These are phyloP conservation scores for Drosophila mauritiana DNA, from an alignment of 1,140 invertebrate species.

Conservation along the genomic window DNA sequence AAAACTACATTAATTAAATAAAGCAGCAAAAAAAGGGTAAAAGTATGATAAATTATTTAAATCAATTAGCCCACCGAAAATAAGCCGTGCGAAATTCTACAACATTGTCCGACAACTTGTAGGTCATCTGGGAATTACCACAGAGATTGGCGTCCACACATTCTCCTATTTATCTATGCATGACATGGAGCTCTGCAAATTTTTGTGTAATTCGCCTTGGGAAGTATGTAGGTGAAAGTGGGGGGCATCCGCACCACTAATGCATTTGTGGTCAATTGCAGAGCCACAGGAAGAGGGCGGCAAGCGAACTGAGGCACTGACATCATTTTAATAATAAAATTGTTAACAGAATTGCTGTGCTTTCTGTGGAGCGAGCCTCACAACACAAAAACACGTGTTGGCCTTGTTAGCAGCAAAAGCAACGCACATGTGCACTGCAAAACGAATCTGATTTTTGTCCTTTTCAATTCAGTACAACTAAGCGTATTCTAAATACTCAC, in stretches of 20 bases:
- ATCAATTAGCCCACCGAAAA: constrained; percentile 26
- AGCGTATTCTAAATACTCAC: no score
- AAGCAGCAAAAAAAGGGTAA: not conserved
- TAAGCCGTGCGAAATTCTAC: not conserved
- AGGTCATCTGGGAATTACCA: constrained; percentile 39
- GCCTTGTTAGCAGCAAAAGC: constrained; percentile 61
- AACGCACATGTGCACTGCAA: constrained; percentile 18
- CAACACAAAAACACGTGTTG: constrained; percentile 76
- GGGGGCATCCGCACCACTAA: constrained; percentile 45
- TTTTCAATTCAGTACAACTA: no score
- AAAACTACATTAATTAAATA: not conserved
- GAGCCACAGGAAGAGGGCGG: constrained; percentile 21
- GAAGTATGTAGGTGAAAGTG: constrained; percentile 11
- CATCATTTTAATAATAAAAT: constrained; percentile 81
- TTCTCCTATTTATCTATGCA: constrained; percentile 39
- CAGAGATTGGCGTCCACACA: constrained; percentile 32
- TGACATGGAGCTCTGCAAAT: constrained; percentile 33
- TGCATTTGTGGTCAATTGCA: constrained; percentile 73
- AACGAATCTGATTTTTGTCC: not conserved
- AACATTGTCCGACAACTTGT: constrained; percentile 41
- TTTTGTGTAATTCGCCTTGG: constrained; percentile 45
- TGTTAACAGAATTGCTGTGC: constrained; percentile 81
- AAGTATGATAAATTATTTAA: constrained; percentile 14
- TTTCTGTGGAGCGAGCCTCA: constrained; percentile 47
- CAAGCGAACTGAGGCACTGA: constrained; percentile 35